phyloP scores from a whole-genome alignment of 2,888 invertebrate species.

The Philhelius pedissequus region DNA sequence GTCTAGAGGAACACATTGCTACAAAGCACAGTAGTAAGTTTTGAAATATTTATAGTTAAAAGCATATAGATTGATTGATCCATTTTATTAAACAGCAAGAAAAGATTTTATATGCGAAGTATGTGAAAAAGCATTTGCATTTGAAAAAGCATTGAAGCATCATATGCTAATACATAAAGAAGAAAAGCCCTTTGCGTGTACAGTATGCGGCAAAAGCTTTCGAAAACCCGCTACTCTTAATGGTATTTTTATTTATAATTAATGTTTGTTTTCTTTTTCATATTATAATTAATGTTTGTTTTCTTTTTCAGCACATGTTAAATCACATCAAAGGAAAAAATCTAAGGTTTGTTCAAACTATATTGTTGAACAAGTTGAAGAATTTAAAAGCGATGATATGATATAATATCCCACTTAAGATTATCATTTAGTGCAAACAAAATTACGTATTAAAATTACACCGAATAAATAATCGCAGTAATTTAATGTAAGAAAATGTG shows the following conservation, averaged over 20 bases:
- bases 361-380: neutral
- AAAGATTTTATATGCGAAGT: conserved; percentile 1
- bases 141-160: conserved; percentile 6
- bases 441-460: too few relatives aligned
- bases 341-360: neutral
- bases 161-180: neutral
- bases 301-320: neutral
- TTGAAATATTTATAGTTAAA: neutral
- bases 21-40: neutral
- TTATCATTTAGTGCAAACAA: neutral
- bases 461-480: too few relatives aligned
- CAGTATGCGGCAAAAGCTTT: neutral
- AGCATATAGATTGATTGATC: neutral
- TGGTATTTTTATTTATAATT: neutral
- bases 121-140: conserved; percentile 7
- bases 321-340: neutral
- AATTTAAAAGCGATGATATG: neutral
- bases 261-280: neutral
- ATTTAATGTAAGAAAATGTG: too few relatives aligned
- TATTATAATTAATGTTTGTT: neutral
- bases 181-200: conserved; percentile 6
- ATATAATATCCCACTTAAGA: neutral
- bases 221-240: neutral
- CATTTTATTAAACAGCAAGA: neutral
- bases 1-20: conserved; percentile 1